A percentile compares a stretch with the other conserved stretches of the same genome.
Evolutionary conservation across 2,113 vertebrate species (phyloP).

Genomic region (Burhinus bistriatus): DNA sequence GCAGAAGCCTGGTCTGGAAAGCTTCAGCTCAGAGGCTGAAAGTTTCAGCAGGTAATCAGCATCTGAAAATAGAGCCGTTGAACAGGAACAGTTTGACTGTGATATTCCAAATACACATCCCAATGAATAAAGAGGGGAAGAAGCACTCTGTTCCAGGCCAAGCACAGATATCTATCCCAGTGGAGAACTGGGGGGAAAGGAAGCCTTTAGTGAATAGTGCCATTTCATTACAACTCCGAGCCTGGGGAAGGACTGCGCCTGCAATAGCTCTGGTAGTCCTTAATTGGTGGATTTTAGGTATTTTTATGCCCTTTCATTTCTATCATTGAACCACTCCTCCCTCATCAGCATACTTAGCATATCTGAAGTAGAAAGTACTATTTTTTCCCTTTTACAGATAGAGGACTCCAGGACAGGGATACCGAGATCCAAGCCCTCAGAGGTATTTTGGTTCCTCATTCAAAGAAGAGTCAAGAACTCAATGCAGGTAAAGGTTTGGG

Average conservation of each 20-base stretch:
- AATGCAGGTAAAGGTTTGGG: not conserved
- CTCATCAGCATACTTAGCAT: not conserved
- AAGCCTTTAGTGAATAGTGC: not conserved
- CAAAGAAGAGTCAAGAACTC: not conserved
- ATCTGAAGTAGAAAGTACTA: not conserved
- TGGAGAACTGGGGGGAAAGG: not conserved
- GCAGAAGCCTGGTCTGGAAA: slow-evolving; percentile 6
- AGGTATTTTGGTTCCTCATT: not conserved
- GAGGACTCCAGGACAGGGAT: not conserved
- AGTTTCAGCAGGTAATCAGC: not conserved
- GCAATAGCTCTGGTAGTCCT: not conserved
- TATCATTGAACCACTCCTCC: not conserved
- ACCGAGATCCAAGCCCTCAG: not conserved
- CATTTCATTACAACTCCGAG: not conserved
- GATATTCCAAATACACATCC: not conserved
- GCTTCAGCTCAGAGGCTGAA: not conserved
- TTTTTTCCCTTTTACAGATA: not conserved
- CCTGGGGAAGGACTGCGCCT: not conserved
- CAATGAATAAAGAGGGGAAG: not conserved
- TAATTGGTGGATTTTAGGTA: not conserved
- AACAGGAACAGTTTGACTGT: not conserved
- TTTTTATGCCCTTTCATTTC: not conserved
- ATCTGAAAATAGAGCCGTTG: not conserved
- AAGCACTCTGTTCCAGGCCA: not conserved
- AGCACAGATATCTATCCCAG: not conserved